These are phyloP conservation scores for Triplophysa bombifrons DNA, from an alignment of 2,797 vertebrate genomes.

Conservation along the genomic window DNA sequence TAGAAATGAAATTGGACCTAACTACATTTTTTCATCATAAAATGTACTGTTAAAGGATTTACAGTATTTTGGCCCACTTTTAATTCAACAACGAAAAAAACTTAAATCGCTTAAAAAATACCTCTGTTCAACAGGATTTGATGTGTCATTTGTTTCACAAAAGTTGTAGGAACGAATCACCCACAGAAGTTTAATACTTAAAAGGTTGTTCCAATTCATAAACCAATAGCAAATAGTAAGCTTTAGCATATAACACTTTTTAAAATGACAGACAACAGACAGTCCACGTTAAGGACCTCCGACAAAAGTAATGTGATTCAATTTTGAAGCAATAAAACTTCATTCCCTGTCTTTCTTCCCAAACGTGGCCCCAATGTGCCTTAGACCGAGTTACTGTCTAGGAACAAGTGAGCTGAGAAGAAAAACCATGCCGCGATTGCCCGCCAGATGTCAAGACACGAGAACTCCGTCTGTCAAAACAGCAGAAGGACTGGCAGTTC, in stretches of 20 bases:
- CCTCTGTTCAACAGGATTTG: too few species aligned
- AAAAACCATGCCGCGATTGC: background rate
- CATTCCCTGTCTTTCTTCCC: background rate
- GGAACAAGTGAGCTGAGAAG: background rate
- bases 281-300: background rate
- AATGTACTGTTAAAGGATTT: too few species aligned
- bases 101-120: too few species aligned
- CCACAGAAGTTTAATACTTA: background rate
- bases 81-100: too few species aligned
- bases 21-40: too few species aligned
- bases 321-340: conserved; percentile 2
- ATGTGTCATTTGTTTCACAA: too few species aligned
- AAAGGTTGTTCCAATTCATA: background rate
- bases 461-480: conserved; percentile 43
- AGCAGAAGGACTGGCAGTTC: conserved; percentile 18
- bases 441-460: conserved; percentile 33
- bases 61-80: too few species aligned
- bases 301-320: background rate
- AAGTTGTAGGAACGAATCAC: background rate
- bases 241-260: background rate
- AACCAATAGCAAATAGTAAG: background rate
- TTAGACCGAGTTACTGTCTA: background rate
- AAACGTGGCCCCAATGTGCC: background rate
- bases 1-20: too few species aligned
- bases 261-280: background rate